Conservation (phyloP, 2,113 vertebrate genomes). For the Oreamnos americanus region DNA sequence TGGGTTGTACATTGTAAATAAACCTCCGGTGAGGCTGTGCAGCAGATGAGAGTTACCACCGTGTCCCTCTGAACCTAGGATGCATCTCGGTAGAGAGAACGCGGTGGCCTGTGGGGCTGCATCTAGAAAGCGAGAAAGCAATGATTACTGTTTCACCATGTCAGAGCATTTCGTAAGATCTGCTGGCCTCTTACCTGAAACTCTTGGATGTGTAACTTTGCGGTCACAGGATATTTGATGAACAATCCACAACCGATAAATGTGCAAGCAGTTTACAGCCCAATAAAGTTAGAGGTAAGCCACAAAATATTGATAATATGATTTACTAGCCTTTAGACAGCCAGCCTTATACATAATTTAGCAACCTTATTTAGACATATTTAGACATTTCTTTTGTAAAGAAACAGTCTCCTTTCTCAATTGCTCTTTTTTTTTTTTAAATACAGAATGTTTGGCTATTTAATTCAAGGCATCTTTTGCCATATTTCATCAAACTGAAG, state of each 20-base stretch:
- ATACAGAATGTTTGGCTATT: not conserved
- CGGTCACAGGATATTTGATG: constrained; percentile 50
- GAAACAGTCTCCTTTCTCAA: not conserved
- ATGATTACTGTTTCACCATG: not conserved
- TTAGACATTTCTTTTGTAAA: constrained; percentile 42
- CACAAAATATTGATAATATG: constrained; percentile 65
- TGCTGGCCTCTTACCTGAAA: not conserved
- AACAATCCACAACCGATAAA: constrained; percentile 56
- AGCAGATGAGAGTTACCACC: not conserved
- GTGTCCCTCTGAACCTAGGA: not conserved
- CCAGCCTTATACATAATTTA: constrained; percentile 71
- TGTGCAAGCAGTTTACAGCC: constrained; percentile 26
- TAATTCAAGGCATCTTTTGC: not conserved
- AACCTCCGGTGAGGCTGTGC: not conserved
- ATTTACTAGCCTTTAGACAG: constrained; percentile 58
- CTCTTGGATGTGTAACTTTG: constrained; percentile 38
- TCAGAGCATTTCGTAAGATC: not conserved
- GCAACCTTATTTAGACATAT: constrained; percentile 46
- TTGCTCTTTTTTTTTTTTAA: not conserved
- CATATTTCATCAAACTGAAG: not conserved
- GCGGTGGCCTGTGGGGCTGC: not conserved
- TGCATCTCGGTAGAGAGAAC: not conserved
- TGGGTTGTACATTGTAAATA: constrained; percentile 44
- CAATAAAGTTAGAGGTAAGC: constrained; percentile 68
- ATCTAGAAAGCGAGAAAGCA: not conserved